A percentile compares a stretch with the other conserved stretches of the same genome.
These are phyloP conservation scores for Lasioglossum villosulum DNA, from an alignment of 2,888 invertebrate species.

Conservation along the genomic window DNA sequence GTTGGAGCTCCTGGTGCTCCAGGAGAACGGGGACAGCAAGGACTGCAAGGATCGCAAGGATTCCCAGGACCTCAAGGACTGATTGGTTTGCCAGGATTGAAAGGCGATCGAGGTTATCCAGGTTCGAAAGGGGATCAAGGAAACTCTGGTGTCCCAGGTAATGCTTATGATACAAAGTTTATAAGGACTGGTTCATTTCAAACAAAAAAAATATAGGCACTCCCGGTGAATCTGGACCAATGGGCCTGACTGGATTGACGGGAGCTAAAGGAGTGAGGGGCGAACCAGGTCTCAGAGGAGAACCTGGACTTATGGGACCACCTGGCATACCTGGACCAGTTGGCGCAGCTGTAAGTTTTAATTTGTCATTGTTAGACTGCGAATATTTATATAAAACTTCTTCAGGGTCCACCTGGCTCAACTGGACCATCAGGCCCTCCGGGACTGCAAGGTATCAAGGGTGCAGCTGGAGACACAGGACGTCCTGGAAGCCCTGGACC, in stretches of 20 bases:
- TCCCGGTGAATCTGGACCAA: slow-evolving; percentile 88
- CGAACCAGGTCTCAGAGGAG: slow-evolving; percentile 91
- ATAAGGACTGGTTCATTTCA: not conserved
- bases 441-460: slow-evolving; percentile 90
- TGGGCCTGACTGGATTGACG: slow-evolving; percentile 87
- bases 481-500: slow-evolving; percentile 89
- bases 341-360: slow-evolving; percentile 87
- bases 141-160: slow-evolving; percentile 87
- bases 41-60: slow-evolving; percentile 89
- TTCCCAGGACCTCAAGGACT: slow-evolving; percentile 89
- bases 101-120: slow-evolving; percentile 90
- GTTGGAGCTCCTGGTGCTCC: slow-evolving; percentile 90
- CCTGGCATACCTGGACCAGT: slow-evolving; percentile 92
- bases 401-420: slow-evolving; percentile 90
- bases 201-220: slow-evolving; percentile 85
- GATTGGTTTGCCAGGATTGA: slow-evolving; percentile 89
- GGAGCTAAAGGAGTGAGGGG: slow-evolving; percentile 92
- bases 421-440: slow-evolving; percentile 89
- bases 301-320: slow-evolving; percentile 90
- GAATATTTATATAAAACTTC: slow-evolving; percentile 7
- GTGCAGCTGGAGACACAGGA: slow-evolving; percentile 89
- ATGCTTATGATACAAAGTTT: slow-evolving; percentile 28
- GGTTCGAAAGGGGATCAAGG: slow-evolving; percentile 92
- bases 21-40: slow-evolving; percentile 91
- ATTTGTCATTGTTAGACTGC: not conserved